phyloP scores from a whole-genome alignment of 37 sponge, comb jelly and placozoan genomes.

The Amphimedon queenslandica region DNA sequence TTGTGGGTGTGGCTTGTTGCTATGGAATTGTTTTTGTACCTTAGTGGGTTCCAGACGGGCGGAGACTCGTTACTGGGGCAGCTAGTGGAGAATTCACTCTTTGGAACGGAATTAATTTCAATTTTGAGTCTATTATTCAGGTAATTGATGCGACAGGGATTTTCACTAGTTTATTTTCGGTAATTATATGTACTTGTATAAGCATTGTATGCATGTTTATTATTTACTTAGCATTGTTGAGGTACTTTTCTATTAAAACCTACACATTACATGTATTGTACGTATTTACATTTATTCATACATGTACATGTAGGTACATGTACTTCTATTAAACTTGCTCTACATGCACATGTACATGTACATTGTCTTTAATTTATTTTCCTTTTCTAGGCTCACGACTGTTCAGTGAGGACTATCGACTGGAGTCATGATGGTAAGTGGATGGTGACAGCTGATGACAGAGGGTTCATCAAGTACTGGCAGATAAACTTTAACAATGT shows the following conservation, averaged over 20 bases:
- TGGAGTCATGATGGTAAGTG: constrained; percentile 91
- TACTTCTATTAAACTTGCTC: too few species aligned
- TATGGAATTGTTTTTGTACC: background rate
- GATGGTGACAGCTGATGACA: constrained; percentile 91
- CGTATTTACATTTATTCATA: too few species aligned
- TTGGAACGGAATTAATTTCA: constrained; percentile 95
- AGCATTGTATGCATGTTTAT: background rate
- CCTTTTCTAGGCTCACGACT: constrained; percentile 80
- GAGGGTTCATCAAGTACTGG: constrained; percentile 96
- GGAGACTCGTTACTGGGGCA: constrained; percentile 91
- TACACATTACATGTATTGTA: too few species aligned
- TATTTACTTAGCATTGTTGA: too few species aligned
- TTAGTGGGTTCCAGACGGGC: constrained; percentile 97
- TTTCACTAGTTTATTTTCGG: background rate
- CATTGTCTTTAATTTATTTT: background rate
- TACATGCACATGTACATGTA: too few species aligned
- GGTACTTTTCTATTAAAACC: too few species aligned
- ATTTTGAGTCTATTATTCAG: constrained; percentile 90
- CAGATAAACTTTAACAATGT: constrained; percentile 97
- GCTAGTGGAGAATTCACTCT: constrained; percentile 93
- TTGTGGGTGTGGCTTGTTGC: too few species aligned
- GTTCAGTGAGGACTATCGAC: constrained; percentile 82
- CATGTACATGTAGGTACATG: too few species aligned
- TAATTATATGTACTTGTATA: background rate
- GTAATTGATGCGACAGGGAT: constrained; percentile 27